Conservation (phyloP, 1,140 invertebrate species). For the Eurosta solidaginis region DNA sequence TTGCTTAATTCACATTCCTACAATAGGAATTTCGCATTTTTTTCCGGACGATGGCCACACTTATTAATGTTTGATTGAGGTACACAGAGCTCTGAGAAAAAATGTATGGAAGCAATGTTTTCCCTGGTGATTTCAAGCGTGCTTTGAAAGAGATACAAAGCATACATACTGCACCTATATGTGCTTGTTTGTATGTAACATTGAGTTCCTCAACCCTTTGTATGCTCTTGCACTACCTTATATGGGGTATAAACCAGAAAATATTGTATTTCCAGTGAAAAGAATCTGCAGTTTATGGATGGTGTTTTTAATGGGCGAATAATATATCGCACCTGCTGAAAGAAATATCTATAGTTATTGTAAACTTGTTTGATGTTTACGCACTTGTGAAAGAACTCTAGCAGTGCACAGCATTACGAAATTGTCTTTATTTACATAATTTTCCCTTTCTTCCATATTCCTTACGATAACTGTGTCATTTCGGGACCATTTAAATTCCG, state of each 20-base stretch:
- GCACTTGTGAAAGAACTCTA: too few species aligned
- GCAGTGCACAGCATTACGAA: too few species aligned
- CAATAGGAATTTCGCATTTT: conserved; percentile 51
- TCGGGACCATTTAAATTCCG: too few species aligned
- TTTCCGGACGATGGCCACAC: background rate
- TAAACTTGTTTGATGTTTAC: too few species aligned
- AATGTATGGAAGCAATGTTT: background rate
- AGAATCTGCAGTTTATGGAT: background rate
- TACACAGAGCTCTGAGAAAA: background rate
- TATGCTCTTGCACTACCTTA: too few species aligned
- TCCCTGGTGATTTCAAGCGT: background rate
- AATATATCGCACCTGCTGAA: background rate
- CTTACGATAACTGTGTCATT: too few species aligned
- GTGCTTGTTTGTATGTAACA: background rate
- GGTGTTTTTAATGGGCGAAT: background rate
- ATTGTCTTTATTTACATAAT: too few species aligned
- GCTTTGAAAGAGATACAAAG: background rate
- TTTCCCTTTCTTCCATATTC: too few species aligned
- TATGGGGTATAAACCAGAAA: background rate
- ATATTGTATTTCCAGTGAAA: background rate
- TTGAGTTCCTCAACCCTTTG: background rate
- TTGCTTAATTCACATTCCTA: conserved; percentile 48
- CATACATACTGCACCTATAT: background rate
- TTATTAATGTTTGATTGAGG: background rate
- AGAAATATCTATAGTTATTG: too few species aligned